These are phyloP conservation scores for Thereva nobilitata DNA, from an alignment of 2,888 invertebrate species.

Conservation along the genomic window DNA sequence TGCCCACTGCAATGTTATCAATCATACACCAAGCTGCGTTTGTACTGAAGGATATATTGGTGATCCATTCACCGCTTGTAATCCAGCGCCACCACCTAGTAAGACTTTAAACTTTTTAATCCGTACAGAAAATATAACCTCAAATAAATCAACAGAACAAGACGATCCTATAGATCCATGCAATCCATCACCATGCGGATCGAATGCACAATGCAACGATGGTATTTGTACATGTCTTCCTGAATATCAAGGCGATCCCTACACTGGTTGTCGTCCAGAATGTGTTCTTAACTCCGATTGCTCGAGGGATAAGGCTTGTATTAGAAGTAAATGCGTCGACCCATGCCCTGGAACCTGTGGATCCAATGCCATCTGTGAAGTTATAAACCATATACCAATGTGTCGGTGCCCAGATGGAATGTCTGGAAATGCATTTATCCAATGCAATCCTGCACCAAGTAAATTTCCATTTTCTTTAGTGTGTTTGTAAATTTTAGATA, in stretches of 20 bases:
- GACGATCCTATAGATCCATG: slow-evolving; percentile 61
- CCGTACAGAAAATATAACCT: background rate
- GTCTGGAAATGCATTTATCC: slow-evolving; percentile 78
- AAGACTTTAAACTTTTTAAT: background rate
- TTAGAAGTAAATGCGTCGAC: slow-evolving; percentile 72
- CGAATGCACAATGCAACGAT: slow-evolving; percentile 70
- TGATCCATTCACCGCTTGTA: slow-evolving; percentile 62
- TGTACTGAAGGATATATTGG: slow-evolving; percentile 66
- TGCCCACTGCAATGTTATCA: slow-evolving; percentile 68
- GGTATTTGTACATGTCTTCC: slow-evolving; percentile 71
- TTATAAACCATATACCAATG: slow-evolving; percentile 76
- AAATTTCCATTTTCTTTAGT: slow-evolving; percentile 31
- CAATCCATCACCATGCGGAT: slow-evolving; percentile 75
- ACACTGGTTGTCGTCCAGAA: slow-evolving; percentile 74
- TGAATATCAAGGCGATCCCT: slow-evolving; percentile 77
- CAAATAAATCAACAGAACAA: slow-evolving; percentile 1
- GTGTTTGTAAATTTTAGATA: background rate
- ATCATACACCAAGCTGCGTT: slow-evolving; percentile 71
- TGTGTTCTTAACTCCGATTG: slow-evolving; percentile 78
- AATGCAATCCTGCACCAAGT: slow-evolving; percentile 61
- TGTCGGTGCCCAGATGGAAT: slow-evolving; percentile 76
- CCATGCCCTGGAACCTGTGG: slow-evolving; percentile 77
- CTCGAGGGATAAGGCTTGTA: slow-evolving; percentile 69
- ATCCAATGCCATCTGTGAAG: slow-evolving; percentile 76
- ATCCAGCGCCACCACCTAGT: slow-evolving; percentile 49